Conservation (phyloP, 2,113 vertebrate genomes). For the Oreochromis aureus region DNA sequence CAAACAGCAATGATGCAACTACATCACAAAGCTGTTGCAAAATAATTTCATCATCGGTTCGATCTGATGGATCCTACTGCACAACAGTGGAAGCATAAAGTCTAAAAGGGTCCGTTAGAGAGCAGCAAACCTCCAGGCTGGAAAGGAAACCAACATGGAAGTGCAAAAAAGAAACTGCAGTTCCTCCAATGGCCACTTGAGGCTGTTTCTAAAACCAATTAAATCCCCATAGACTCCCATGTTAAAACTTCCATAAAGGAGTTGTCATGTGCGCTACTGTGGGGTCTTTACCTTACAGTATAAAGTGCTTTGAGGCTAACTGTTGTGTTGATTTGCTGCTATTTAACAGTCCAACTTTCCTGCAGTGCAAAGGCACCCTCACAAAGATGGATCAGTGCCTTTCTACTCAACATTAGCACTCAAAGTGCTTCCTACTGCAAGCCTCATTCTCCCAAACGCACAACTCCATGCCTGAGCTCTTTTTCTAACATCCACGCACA, state of each 20-base stretch:
- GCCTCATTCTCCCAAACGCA: neutral
- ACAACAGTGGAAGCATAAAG: neutral
- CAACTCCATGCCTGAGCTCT: neutral
- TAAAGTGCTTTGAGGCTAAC: neutral
- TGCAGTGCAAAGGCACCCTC: neutral
- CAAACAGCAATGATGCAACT: neutral
- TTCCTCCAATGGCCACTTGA: neutral
- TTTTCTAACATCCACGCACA: rapidly evolving
- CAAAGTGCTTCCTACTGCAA: neutral
- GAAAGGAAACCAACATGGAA: neutral
- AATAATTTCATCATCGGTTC: neutral
- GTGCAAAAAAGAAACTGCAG: neutral
- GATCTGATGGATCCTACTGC: neutral
- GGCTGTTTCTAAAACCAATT: neutral
- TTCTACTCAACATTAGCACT: neutral
- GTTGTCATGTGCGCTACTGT: neutral
- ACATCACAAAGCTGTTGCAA: neutral
- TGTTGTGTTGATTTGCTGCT: neutral
- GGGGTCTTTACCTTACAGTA: neutral
- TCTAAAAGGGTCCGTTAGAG: rapidly evolving
- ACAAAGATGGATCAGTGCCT: neutral
- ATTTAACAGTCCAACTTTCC: neutral
- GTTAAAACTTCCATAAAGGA: rapidly evolving
- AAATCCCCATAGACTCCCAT: rapidly evolving
- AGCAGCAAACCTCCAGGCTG: neutral